Evolutionary conservation across 2,797 vertebrate genomes (phyloP), one percentile per base, ranked within the genome.

Genomic region (Acanthurus tractus): DNA sequence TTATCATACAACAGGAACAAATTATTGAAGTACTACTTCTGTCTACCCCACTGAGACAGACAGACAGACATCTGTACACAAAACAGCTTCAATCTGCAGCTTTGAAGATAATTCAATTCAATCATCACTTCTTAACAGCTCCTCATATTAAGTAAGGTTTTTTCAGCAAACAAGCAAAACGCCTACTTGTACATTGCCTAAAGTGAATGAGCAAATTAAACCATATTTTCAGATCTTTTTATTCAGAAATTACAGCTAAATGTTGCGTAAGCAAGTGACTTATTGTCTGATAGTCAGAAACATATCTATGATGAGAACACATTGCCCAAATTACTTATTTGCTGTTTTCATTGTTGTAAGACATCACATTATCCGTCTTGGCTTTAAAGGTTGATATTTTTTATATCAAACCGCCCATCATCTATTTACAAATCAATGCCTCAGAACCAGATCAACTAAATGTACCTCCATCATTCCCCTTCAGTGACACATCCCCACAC

Each of bases 381-480:
- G 29, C 7, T 34, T 34, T 34, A 34, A 34, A 34, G 29, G 29
- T 34, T 7, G 29, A 34, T 34, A 34, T 34, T 34, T 0, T 34
- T 34, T 5, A 34, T 34, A 34, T 34, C 7, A 34, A 34, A 34
- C 29, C 29, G 3, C 29, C 53, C 38, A 71, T 54, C 64, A 67
- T 29, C 15, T 22, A 69, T 64, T 72, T 55, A 77, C 50, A 53
- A 55, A 54, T 67, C 22, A 52, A 70, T 29, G 22, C 23, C 17
- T 58, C 36, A 63, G 25, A 74, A 72, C 57, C 74, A 54, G 49
- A 78, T 74, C 18, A 77, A 74, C 14, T 6, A 76, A 50, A 49
- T 76, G 29, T 63, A 44, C 22, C 58, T 52, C 42, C 53, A 25
- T 42, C 48, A 54, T 55, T 20, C 3, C 56, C 53, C 68, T 63